A percentile compares a stretch with the other conserved stretches of the same genome.
phyloP scores from a whole-genome alignment of 2,888 invertebrate species.

The Andrena bicolor region DNA sequence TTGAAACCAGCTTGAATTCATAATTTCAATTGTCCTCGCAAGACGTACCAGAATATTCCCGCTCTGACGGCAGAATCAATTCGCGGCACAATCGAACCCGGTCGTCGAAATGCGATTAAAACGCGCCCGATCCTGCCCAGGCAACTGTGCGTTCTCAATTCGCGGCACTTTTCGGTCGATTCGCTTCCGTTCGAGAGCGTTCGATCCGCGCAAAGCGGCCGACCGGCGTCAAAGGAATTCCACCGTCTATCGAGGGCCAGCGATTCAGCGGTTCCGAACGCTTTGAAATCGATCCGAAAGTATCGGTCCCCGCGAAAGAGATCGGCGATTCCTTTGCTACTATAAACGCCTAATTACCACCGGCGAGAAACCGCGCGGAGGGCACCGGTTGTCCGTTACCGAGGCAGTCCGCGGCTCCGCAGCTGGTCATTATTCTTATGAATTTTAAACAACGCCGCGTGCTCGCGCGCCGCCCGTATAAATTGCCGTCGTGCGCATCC shows the following conservation, averaged over 20 bases:
- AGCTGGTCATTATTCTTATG: constrained; percentile 67
- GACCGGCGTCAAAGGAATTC: constrained; percentile 10
- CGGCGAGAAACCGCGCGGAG: neutral
- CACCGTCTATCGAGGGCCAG: neutral
- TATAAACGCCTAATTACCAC: constrained; percentile 50
- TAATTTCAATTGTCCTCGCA: too few species aligned
- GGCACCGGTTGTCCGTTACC: constrained; percentile 53
- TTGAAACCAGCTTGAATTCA: neutral
- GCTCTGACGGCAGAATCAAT: neutral
- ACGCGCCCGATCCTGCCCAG: neutral
- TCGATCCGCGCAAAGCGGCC: neutral
- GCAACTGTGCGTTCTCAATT: neutral
- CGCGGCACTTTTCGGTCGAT: neutral
- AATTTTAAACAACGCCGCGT: constrained; percentile 62
- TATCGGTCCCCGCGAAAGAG: neutral
- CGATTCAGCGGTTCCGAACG: constrained; percentile 9
- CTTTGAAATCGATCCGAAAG: constrained; percentile 25
- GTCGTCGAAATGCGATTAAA: neutral
- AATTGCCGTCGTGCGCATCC: constrained; percentile 68
- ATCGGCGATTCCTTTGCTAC: constrained; percentile 19
- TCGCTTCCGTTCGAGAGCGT: neutral
- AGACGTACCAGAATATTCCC: too few species aligned
- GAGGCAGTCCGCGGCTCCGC: constrained; percentile 41
- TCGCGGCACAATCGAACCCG: neutral
- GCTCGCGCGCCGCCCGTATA: constrained; percentile 56